A percentile compares a stretch with the other conserved stretches of the same genome.
Conservation (phyloP, 2,797 vertebrate genomes). For the Falco cherrug region DNA sequence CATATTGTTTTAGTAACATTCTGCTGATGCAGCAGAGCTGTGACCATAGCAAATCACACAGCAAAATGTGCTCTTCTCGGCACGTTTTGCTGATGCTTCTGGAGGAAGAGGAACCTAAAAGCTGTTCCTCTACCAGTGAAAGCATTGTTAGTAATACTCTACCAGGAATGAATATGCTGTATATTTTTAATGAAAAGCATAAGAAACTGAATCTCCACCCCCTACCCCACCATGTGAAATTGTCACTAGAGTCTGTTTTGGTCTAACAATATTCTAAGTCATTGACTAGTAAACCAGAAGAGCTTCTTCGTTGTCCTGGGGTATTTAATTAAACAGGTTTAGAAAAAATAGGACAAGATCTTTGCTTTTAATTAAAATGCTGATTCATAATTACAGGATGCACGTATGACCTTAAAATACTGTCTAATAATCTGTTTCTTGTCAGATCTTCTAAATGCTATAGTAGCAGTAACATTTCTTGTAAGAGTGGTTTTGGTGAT, state of each 20-base stretch:
- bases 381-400: slow-evolving; percentile 28
- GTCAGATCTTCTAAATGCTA: neutral
- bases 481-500: neutral
- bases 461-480: neutral
- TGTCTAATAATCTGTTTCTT: neutral
- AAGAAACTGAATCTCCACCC: neutral
- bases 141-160: neutral
- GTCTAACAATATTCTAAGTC: neutral
- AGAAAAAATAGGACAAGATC: neutral
- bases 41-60: neutral
- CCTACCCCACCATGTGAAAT: neutral
- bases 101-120: neutral
- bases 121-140: neutral
- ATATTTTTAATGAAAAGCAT: neutral
- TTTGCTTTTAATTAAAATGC: slow-evolving; percentile 44
- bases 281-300: neutral
- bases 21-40: neutral
- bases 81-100: neutral
- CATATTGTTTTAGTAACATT: neutral
- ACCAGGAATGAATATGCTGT: neutral
- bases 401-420: neutral
- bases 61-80: neutral
- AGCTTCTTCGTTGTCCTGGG: neutral
- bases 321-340: neutral
- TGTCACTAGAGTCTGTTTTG: neutral